Conservation (phyloP, 2,888 invertebrate genomes). For the Acanthosepion esculentum region DNA sequence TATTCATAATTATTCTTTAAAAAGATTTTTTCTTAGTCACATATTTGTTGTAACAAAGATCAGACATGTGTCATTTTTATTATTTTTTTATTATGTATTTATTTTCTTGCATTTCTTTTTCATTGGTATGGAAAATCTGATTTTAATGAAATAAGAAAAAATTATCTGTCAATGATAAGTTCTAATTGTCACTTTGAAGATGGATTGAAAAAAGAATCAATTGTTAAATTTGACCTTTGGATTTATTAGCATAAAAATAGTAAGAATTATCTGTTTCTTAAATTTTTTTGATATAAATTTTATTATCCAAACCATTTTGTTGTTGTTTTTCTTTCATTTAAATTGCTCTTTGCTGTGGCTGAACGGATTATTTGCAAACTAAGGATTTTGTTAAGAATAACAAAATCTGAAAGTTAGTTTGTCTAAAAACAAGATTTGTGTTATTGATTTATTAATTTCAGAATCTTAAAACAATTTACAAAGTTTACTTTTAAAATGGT, state of each 20-base stretch:
- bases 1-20: neutral
- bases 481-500: too few relatives aligned
- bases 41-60: neutral
- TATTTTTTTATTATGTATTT: neutral
- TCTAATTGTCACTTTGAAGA: neutral
- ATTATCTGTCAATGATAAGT: slow-evolving; percentile 33
- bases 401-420: too few relatives aligned
- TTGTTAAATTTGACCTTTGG: neutral
- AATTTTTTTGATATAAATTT: neutral
- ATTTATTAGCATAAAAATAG: neutral
- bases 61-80: neutral
- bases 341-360: neutral
- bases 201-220: neutral
- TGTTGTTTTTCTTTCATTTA: neutral
- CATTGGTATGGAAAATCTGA: neutral
- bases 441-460: too few relatives aligned
- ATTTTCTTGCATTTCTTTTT: neutral
- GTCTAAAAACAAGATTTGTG: too few relatives aligned
- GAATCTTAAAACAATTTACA: too few relatives aligned
- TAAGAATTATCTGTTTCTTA: too few relatives aligned
- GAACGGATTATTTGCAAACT: too few relatives aligned
- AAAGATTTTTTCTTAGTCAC: neutral
- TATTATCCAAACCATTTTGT: neutral
- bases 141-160: neutral
- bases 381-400: too few relatives aligned